Conservation (phyloP, 2,888 invertebrate species). For the Nephrotoma appendiculata region DNA sequence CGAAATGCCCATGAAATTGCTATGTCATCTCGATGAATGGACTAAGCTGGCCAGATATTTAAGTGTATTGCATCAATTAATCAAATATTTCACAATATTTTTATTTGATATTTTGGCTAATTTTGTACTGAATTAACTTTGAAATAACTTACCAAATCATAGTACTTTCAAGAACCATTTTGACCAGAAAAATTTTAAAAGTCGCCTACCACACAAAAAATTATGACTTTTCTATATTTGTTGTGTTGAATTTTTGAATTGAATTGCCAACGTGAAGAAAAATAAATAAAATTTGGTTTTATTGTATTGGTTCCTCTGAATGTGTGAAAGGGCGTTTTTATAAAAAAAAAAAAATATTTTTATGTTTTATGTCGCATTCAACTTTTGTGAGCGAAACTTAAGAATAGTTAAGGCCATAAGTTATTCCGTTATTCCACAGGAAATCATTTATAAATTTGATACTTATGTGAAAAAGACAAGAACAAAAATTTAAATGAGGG, state of each 20-base stretch:
- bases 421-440: no score
- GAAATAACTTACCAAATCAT: conserved; percentile 71
- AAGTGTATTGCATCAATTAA: not conserved
- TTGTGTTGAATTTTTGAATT: not conserved
- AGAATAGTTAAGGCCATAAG: no score
- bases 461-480: no score
- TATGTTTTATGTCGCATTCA: not conserved
- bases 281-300: not conserved
- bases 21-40: not conserved
- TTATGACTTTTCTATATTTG: not conserved
- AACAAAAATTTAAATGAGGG: no score
- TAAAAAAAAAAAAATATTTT: not conserved
- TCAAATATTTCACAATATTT: not conserved
- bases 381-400: not conserved
- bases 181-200: not conserved
- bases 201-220: not conserved
- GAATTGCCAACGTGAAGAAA: not conserved
- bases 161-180: conserved; percentile 95
- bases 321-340: not conserved
- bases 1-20: not conserved
- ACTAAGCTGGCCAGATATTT: not conserved
- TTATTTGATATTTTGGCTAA: not conserved
- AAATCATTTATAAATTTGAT: no score
- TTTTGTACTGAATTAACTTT: not conserved
- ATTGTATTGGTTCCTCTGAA: not conserved